Evolutionary conservation across 2,888 invertebrate genomes (phyloP).

Genomic region (Eledone cirrhosa): DNA sequence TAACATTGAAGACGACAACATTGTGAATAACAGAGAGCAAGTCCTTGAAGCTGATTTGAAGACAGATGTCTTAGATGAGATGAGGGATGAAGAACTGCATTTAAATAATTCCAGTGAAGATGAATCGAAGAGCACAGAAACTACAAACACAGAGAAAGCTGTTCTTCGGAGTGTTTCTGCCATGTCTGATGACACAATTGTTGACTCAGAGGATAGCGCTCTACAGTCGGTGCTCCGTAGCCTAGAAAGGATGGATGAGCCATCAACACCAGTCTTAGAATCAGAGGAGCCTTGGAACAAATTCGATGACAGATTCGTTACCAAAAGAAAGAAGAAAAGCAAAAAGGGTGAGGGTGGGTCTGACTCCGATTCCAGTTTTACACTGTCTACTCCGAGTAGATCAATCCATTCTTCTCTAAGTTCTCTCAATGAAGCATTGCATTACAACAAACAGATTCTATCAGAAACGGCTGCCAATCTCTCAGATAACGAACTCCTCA

Average conservation of each 20-base stretch:
- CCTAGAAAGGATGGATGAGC: slow-evolving; percentile 42
- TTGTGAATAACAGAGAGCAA: not conserved
- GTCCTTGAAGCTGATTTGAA: not conserved
- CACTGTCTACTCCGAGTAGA: slow-evolving; percentile 56
- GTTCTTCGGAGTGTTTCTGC: slow-evolving; percentile 45
- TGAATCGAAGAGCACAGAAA: slow-evolving; percentile 26
- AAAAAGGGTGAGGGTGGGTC: slow-evolving; percentile 36
- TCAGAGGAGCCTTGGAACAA: slow-evolving; percentile 27
- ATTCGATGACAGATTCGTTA: slow-evolving; percentile 55
- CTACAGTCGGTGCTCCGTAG: slow-evolving; percentile 46
- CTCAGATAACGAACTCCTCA: slow-evolving; percentile 16
- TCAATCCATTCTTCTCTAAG: slow-evolving; percentile 50
- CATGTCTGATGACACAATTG: slow-evolving; percentile 40
- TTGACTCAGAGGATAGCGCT: slow-evolving; percentile 41
- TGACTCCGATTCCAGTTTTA: slow-evolving; percentile 52
- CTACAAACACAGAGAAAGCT: slow-evolving; percentile 41
- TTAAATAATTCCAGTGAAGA: slow-evolving; percentile 6
- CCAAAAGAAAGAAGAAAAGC: slow-evolving; percentile 39
- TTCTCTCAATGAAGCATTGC: slow-evolving; percentile 46
- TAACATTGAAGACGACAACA: not conserved
- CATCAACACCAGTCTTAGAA: slow-evolving; percentile 28
- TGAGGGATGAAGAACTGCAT: not conserved
- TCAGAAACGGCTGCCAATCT: slow-evolving; percentile 23
- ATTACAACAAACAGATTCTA: slow-evolving; percentile 44
- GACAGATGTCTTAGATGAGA: not conserved